phyloP scores from a whole-genome alignment of 2,888 invertebrate species.

The Cabera pusaria region DNA sequence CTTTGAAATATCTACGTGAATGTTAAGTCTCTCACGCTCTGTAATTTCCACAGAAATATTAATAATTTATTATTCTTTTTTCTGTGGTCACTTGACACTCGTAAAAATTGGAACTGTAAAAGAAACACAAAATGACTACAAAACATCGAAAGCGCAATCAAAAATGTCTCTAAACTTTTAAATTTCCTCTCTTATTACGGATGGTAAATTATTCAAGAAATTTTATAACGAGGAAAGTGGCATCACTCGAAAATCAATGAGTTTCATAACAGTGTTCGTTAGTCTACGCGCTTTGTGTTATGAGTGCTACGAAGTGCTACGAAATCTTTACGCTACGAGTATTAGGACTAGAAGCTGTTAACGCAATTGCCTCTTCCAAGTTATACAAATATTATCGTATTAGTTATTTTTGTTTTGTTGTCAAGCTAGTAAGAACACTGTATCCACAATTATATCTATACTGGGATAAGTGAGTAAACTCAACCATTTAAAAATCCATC shows the following conservation, averaged over 20 bases:
- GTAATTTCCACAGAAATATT: no score
- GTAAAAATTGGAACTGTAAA: constrained; percentile 20
- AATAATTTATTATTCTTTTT: no score
- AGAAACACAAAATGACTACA: constrained; percentile 24
- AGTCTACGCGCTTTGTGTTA: constrained; percentile 9
- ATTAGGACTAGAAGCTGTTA: no score
- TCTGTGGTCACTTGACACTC: no score
- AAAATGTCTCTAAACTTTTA: constrained; percentile 33
- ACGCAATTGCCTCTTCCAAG: no score
- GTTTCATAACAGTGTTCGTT: constrained; percentile 45
- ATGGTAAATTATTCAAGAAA: constrained; percentile 54
- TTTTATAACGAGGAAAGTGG: constrained; percentile 51
- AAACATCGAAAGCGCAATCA: constrained; percentile 24
- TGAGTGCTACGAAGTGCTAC: constrained; percentile 5
- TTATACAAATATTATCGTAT: not conserved
- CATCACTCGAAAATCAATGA: constrained; percentile 54
- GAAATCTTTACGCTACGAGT: no score
- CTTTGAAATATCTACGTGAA: no score
- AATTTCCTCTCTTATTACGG: constrained; percentile 44
- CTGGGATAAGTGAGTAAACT: no score
- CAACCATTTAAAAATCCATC: no score
- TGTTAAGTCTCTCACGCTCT: no score
- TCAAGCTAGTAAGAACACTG: no score
- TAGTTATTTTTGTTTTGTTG: constrained; percentile 2
- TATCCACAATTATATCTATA: no score